Base-by-base conservation (phyloP, 2,888 invertebrate genomes). In the Troides aeacus region DNA sequence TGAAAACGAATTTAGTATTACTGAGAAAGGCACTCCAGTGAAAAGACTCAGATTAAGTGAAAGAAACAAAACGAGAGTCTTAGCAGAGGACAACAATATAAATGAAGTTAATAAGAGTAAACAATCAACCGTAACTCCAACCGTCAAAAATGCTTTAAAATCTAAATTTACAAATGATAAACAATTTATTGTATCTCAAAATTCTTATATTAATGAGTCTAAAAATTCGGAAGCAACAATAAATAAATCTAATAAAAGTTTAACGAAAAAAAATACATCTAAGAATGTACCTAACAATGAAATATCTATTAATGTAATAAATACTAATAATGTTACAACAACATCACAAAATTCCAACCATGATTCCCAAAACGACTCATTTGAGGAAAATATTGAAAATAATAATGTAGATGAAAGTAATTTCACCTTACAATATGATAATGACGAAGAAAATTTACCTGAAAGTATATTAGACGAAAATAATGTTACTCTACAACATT, bases 31-130 rank as follows among this genome's bases (percentile, higher is more conserved):
- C 68, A 84, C 86, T 39, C 83, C 87, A 18, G 71, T 78, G 5
- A 89, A 88, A 77, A 80, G 74, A 74, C 70, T 77, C 39, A 83
- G 77, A 73, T 74, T 87, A 10, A 84, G 84, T 72, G 83, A 83
- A 71, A 62, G 84, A 56, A 78, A 81, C 5, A 83, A 84, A 78
- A 74, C 67, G 0, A 81, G 78, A 66, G 81, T 83, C 75, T 76
- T 80, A 57, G 77, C 79, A 60, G 69, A 74, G 50, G 66, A 73
- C 39, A 46, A 62, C 60, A 62, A 70, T 63, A 62, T 71, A 61
- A 62, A 64, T 21, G 68, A 64, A 70, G 30, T 66, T 66, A 64
- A 71, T 39, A 69, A 71, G 53, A 63, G 66, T 56, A 66, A 62
- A 36, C 61, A 63, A 59, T 50, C 24, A 42, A 42, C 15, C 12